Evolutionary conservation across 2,113 vertebrate genomes (phyloP), one percentile per base, ranked within the genome.

Genomic region (Clarias magur): DNA sequence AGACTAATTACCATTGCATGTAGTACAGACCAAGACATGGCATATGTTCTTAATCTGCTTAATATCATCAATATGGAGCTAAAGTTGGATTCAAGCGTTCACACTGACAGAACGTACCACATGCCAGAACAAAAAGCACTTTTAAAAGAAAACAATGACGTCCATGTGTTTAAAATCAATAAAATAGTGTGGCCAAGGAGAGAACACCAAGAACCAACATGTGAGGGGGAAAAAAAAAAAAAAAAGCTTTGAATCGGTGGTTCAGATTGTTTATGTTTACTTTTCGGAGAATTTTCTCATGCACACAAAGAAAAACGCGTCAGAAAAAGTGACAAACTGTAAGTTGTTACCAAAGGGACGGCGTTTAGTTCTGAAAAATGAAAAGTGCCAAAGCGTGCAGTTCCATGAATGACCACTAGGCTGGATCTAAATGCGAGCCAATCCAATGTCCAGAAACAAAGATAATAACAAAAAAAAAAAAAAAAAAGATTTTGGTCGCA

Each of bases 31-130:
- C 53, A 30, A 56, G 63, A 85, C 78, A 13, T 53, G 57, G 76
- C 83, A 88, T 60, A 57, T 85, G 87, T 67, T 82, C 68, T 85
- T 60, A 25, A 82, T 88, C 83, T 85, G 27, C 67, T 65, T 80
- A 62, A 78, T 78, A 78, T 56, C 73, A 25, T n/a, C 75, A 78
- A 78, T 16, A 54, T 78, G 75, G 4, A 78, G 27, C 48, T 78
- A 53, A 16, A 53, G 5, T 54, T 2, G 48, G 48, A n/a, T 21
- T 70, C 60, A 56, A 81, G 62, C 23, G 38, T 75, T 56, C 53
- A 56, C 78, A 30, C 68, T 57, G 84, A 80, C 62, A 38, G n/a
- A 48, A 85, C 25, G 57, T 72, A 68, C 63, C 16, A 56, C n/a
- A 70, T 83, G 25, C 53, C 38, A 16, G 56, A 16, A 34, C 17